Conservation (phyloP, 2,888 invertebrate species). For the Synergus umbraculus region DNA sequence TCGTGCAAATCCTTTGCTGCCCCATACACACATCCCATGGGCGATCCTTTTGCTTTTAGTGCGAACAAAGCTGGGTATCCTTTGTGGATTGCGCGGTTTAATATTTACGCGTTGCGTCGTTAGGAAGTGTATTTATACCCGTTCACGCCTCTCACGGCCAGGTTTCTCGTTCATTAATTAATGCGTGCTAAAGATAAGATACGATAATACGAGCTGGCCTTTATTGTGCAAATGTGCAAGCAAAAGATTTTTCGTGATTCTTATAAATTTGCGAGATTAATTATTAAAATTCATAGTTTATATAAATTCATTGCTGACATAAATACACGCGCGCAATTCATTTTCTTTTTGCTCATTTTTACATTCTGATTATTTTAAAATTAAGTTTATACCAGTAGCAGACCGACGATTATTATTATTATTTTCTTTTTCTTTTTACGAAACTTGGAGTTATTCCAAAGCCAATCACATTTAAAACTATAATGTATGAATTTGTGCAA, state of each 20-base stretch:
- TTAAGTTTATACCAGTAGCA: too few relatives aligned
- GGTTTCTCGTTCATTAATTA: conserved; percentile 12
- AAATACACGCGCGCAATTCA: neutral
- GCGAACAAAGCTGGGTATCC: conserved; percentile 18
- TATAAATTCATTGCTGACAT: neutral
- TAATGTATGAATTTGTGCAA: too few relatives aligned
- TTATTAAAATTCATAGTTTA: too few relatives aligned
- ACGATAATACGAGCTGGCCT: neutral
- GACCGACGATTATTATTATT: too few relatives aligned
- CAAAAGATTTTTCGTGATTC: too few relatives aligned
- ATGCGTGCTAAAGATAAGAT: neutral
- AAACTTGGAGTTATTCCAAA: too few relatives aligned
- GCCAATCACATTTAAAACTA: too few relatives aligned
- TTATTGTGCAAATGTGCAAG: too few relatives aligned
- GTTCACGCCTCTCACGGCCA: conserved; percentile 3
- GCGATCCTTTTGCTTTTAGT: conserved; percentile 55
- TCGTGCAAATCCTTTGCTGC: conserved; percentile 23
- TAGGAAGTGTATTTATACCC: conserved; percentile 45
- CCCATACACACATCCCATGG: conserved; percentile 26
- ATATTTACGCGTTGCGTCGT: conserved; percentile 61
- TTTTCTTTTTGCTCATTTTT: too few relatives aligned
- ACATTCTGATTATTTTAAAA: too few relatives aligned
- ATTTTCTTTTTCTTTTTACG: too few relatives aligned
- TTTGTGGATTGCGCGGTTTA: conserved; percentile 49
- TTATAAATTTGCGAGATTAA: too few relatives aligned